Conservation (phyloP, 2,888 invertebrate genomes). For the Phaedon cochleariae region DNA sequence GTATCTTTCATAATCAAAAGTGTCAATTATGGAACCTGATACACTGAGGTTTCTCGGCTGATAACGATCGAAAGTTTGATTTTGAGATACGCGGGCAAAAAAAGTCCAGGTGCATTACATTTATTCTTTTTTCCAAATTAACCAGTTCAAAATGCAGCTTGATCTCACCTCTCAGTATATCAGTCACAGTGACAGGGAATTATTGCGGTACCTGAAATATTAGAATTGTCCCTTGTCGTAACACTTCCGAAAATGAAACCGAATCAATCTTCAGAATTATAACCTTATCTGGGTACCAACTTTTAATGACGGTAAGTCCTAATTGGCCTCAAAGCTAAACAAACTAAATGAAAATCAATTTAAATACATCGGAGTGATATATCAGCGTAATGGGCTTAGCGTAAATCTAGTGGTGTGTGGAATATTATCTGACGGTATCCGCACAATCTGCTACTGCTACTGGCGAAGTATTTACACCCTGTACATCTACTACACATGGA, state of each 20-base stretch:
- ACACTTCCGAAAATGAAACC: neutral
- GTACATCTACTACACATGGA: too few species aligned
- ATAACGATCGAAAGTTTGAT: too few species aligned
- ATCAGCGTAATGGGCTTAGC: conserved; percentile 53
- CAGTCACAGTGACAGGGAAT: neutral
- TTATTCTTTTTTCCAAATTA: too few species aligned
- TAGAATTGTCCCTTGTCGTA: neutral
- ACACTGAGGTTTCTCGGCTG: too few species aligned
- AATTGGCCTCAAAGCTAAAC: conserved; percentile 53
- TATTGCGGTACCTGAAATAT: neutral
- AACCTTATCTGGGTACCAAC: conserved; percentile 8
- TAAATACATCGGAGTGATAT: conserved; percentile 54
- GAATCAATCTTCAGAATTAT: conserved; percentile 12
- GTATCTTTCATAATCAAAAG: too few species aligned
- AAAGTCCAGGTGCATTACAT: too few species aligned
- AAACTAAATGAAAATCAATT: conserved; percentile 54
- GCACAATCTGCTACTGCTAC: conserved; percentile 57
- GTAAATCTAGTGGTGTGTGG: conserved; percentile 38
- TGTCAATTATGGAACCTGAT: too few species aligned
- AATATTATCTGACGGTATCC: conserved; percentile 42
- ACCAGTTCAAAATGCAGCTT: too few species aligned
- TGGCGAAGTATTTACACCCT: conserved; percentile 47
- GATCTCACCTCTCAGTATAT: too few species aligned
- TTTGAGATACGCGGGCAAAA: too few species aligned
- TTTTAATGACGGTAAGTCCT: conserved; percentile 30